Percentiles rank a stretch among this genome's conserved stretches.
phyloP scores from a whole-genome alignment of 2,113 vertebrate species.

The Anser cygnoides region DNA sequence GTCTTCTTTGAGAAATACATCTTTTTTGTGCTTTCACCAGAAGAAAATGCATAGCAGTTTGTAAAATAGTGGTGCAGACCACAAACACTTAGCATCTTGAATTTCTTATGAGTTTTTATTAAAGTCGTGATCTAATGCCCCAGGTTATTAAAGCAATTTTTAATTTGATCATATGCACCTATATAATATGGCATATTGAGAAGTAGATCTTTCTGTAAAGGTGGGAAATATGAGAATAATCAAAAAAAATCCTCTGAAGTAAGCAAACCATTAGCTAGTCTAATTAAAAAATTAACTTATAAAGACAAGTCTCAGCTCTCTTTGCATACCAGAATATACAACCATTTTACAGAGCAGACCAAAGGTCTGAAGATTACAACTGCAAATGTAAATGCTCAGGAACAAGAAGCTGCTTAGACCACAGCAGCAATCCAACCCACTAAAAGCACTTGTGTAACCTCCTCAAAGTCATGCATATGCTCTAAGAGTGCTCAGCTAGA shows the following conservation, averaged over 20 bases:
- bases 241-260: neutral
- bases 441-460: neutral
- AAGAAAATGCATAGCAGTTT: neutral
- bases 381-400: neutral
- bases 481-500: neutral
- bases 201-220: neutral
- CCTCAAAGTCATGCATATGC: neutral
- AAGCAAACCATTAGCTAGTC: neutral
- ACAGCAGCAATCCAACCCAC: neutral
- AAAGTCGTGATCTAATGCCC: neutral
- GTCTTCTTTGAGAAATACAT: neutral
- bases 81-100: neutral
- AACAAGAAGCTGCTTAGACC: neutral
- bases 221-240: rapidly evolving
- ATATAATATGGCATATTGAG: rapidly evolving
- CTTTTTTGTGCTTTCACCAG: neutral
- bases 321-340: neutral
- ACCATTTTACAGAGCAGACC: neutral
- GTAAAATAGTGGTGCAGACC: neutral
- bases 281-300: neutral
- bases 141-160: neutral
- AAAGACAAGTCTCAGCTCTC: neutral
- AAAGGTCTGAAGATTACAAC: neutral
- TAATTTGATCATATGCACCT: neutral
- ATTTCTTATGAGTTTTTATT: neutral